Evolutionary conservation across 2,113 vertebrate genomes (phyloP).

Genomic region (Anhinga anhinga): DNA sequence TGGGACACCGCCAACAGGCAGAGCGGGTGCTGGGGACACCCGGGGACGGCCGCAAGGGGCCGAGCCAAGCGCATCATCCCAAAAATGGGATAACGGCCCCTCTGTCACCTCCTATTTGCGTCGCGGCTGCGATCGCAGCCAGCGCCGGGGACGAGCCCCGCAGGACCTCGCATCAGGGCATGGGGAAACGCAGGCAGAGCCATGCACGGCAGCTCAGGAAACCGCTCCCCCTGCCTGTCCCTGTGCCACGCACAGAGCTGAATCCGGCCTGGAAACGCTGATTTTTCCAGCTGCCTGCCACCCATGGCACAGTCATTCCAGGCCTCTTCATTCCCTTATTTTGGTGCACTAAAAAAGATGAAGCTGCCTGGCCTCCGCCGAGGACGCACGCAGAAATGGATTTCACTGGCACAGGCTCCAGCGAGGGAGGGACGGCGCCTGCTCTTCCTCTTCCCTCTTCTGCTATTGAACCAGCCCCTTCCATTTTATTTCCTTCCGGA

Average conservation of each 20-base stretch:
- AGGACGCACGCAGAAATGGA: background rate
- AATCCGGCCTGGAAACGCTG: background rate
- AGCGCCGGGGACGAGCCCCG: background rate
- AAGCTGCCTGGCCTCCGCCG: rapidly evolving
- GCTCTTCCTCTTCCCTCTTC: background rate
- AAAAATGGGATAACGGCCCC: background rate
- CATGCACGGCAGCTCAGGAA: background rate
- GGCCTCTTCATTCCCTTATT: background rate
- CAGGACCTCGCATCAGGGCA: background rate
- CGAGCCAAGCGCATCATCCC: background rate
- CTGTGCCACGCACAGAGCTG: rapidly evolving
- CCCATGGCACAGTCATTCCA: background rate
- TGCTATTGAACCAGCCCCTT: background rate
- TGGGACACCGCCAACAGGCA: background rate
- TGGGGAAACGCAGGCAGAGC: background rate
- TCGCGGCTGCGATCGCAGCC: background rate
- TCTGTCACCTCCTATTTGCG: background rate
- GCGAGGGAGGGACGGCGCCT: background rate
- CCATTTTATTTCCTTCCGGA: background rate
- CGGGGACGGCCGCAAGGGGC: background rate
- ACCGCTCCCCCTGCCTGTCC: background rate
- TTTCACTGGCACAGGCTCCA: background rate
- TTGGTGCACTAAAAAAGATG: background rate
- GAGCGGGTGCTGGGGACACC: background rate
- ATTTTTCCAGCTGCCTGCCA: background rate